phyloP scores from a whole-genome alignment of 1,140 invertebrate species.

The Heliconius nattereri region DNA sequence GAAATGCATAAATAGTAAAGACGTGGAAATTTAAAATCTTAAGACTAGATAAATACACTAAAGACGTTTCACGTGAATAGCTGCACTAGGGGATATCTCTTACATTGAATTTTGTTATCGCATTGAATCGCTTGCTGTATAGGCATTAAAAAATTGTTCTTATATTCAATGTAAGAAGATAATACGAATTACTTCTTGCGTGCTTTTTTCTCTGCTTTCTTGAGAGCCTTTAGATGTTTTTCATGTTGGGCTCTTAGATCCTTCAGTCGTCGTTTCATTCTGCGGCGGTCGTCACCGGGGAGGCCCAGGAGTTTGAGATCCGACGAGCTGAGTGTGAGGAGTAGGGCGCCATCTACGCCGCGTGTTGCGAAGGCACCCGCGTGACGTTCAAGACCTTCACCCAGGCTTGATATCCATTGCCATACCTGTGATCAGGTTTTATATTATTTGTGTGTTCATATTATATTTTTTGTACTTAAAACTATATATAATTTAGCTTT shows the following conservation, averaged over 20 bases:
- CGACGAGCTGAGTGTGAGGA: conserved; percentile 91
- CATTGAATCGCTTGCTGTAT: not conserved
- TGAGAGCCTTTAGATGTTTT: conserved; percentile 92
- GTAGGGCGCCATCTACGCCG: conserved; percentile 90
- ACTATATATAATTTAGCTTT: not conserved
- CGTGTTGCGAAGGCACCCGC: conserved; percentile 91
- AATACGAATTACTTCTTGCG: conserved; percentile 82
- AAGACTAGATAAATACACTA: conserved; percentile 26
- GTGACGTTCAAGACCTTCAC: conserved; percentile 90
- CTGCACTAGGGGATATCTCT: not conserved
- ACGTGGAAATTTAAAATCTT: conserved; percentile 28
- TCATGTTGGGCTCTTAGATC: conserved; percentile 90
- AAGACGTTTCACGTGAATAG: conserved; percentile 27
- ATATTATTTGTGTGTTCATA: not conserved
- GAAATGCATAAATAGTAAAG: conserved; percentile 34
- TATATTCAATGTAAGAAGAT: conserved; percentile 8
- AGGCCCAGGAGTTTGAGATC: conserved; percentile 94
- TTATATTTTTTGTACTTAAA: no score
- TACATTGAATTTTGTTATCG: conserved; percentile 8
- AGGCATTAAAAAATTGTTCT: not conserved
- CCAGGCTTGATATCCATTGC: conserved; percentile 91
- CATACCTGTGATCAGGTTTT: conserved; percentile 84
- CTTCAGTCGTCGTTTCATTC: conserved; percentile 94
- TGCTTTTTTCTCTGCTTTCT: conserved; percentile 87
- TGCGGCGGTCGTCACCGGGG: conserved; percentile 90